These are phyloP conservation scores for Sebastolobus altivelis DNA, from an alignment of 2,797 vertebrate species.

Conservation along the genomic window DNA sequence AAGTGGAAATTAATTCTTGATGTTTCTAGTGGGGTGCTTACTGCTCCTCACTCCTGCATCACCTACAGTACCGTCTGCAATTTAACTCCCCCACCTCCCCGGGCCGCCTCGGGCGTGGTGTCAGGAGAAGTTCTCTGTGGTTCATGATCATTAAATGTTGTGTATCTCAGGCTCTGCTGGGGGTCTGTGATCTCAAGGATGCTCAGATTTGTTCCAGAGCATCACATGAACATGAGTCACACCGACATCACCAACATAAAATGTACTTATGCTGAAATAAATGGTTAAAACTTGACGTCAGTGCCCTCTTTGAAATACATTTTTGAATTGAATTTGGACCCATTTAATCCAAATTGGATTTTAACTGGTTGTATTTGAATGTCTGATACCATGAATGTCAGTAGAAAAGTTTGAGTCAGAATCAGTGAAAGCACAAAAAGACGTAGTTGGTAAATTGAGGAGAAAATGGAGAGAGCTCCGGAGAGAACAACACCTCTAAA, in stretches of 20 bases:
- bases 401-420: background rate
- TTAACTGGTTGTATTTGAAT: background rate
- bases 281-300: background rate
- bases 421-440: background rate
- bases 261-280: background rate
- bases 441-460: background rate
- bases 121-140: background rate
- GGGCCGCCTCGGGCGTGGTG: too few relatives aligned
- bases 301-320: background rate
- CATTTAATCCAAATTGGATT: background rate
- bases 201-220: background rate
- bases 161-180: background rate
- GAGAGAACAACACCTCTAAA: background rate
- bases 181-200: background rate
- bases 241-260: accelerated
- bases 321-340: background rate
- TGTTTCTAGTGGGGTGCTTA: background rate
- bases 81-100: background rate
- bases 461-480: background rate
- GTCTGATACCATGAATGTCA: too few relatives aligned
- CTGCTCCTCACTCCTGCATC: background rate
- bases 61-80: background rate
- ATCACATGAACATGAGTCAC: background rate
- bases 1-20: background rate
- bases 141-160: background rate